Percentiles rank a stretch among this genome's conserved stretches.
Conservation (phyloP, 2,113 vertebrate genomes). For the Neodon shergylaensis region DNA sequence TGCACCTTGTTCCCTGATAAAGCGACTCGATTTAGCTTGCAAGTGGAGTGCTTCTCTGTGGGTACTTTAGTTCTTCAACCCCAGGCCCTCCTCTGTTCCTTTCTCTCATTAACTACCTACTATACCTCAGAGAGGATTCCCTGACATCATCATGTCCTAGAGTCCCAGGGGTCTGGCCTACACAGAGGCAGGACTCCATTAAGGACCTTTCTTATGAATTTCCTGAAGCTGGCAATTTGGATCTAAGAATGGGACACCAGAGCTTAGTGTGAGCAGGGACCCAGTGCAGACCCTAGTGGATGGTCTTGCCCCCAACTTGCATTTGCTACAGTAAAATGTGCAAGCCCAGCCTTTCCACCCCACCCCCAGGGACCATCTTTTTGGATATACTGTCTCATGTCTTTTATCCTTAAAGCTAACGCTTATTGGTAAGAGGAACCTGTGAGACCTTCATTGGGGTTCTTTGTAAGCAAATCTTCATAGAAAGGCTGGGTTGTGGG, state of each 20-base stretch:
- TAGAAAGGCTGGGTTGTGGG: background rate
- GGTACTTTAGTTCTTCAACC: background rate
- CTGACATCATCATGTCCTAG: background rate
- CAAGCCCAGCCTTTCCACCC: background rate
- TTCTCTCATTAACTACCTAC: background rate
- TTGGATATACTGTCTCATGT: background rate
- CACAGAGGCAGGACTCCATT: background rate
- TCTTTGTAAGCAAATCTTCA: background rate
- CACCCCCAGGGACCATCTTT: background rate
- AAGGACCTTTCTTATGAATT: background rate
- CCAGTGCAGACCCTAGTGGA: background rate
- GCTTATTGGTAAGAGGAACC: background rate
- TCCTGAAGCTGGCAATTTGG: background rate
- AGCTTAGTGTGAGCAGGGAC: background rate
- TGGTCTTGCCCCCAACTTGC: background rate
- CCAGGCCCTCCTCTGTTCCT: fast-evolving
- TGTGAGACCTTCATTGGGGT: background rate
- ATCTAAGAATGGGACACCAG: background rate
- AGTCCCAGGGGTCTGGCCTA: background rate
- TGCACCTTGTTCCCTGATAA: constrained; percentile 23
- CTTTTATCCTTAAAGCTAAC: background rate
- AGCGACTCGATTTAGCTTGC: constrained; percentile 21
- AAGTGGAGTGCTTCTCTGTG: background rate
- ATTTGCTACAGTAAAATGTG: background rate
- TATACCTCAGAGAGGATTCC: background rate